phyloP scores from a whole-genome alignment of 2,888 invertebrate genomes.

The Venustoraphidia nigricollis region DNA sequence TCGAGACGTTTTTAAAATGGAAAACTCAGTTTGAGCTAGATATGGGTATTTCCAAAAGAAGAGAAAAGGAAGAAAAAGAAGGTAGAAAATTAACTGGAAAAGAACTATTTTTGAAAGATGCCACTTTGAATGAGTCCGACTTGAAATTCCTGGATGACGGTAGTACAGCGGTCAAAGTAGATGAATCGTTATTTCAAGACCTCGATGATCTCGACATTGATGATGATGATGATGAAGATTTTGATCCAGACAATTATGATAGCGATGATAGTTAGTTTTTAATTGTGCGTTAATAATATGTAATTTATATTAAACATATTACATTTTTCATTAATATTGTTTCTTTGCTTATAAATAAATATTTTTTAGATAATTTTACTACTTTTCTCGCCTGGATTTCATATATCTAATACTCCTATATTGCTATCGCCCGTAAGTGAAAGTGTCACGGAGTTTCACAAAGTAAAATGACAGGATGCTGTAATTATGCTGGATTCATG shows the following conservation, averaged over 20 bases:
- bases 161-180: slow-evolving; percentile 57
- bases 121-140: slow-evolving; percentile 89
- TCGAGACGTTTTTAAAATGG: slow-evolving; percentile 92
- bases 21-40: slow-evolving; percentile 85
- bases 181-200: slow-evolving; percentile 85
- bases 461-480: no score
- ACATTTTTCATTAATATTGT: no score
- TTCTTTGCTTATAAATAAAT: no score
- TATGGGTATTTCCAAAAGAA: slow-evolving; percentile 56
- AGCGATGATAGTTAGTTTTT: slow-evolving; percentile 15
- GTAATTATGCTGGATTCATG: no score
- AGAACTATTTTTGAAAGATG: slow-evolving; percentile 87
- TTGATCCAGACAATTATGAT: slow-evolving; percentile 29
- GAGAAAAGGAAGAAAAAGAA: slow-evolving; percentile 53
- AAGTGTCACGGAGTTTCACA: no score
- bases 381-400: no score
- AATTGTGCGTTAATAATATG: no score
- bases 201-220: slow-evolving; percentile 65
- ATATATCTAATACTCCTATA: no score
- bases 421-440: no score
- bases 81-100: slow-evolving; percentile 78
- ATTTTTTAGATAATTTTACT: no score
- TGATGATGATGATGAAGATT: slow-evolving; percentile 48
- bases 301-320: no score
- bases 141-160: slow-evolving; percentile 88